Base-by-base conservation (phyloP, 2,113 vertebrate species). In the Ibidorhyncha struthersii region DNA sequence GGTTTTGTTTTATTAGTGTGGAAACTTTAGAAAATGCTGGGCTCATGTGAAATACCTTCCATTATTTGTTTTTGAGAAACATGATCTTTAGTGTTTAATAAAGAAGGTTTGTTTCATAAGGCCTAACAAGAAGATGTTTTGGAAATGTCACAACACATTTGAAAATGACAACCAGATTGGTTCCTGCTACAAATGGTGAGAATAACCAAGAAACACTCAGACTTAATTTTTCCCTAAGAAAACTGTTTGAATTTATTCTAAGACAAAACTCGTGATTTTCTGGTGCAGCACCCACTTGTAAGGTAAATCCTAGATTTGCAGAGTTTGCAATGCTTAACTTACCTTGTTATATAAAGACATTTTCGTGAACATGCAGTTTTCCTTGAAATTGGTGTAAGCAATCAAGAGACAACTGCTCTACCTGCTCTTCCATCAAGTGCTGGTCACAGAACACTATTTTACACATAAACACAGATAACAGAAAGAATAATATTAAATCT, bases 401-500 rank as follows among this genome's bases (percentile, higher is more conserved):
- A 30, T 96, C 71, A 86, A 94, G 56, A 89, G 90, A 61, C 76
- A 94, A 86, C 92, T 76, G n/a, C 34, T 96, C 88, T 95, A 59
- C 84, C 74, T 95, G 30, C 50, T 97, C 89, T 95, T 96, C 95
- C 58, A 92, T 96, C 65, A 92, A 91, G 41, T 85, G 53, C 85
- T 19, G 59, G 77, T 93, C 90, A 71, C 50, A 86, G 79, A 97
- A 94, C 10, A 26, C 87, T 89, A 87, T 96, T 90, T 97, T 86
- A 96, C 87, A 94, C 47, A 93, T 92, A 93, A 98, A 96, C 94
- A 97, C 22, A 58, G 93, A 92, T 95, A 97, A 86, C 53, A 92
- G 93, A 87, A 97, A 92, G 50, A 97, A 95, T 82, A 96, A 94
- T 94, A 96, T 85, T 80, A 96, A 92, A 86, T 97, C 90, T 97